A percentile compares a stretch with the other conserved stretches of the same genome.
These are phyloP conservation scores for Melinaea menophilus DNA, from an alignment of 2,888 invertebrate species.

Conservation along the genomic window DNA sequence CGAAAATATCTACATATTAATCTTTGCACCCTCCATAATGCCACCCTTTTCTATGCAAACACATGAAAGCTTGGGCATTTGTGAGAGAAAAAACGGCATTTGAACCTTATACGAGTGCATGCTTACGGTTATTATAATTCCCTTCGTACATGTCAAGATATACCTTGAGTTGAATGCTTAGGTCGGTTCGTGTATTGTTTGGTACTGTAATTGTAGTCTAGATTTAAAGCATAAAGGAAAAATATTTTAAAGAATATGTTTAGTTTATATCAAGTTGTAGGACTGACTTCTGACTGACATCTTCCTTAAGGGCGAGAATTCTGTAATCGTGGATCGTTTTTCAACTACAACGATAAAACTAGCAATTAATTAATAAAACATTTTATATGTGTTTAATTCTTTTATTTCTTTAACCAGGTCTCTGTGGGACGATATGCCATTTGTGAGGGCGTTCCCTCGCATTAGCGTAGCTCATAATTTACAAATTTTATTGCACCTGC, in stretches of 20 bases:
- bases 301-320: no score
- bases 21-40: slow-evolving; percentile 27
- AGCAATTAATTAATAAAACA: neutral
- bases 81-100: slow-evolving; percentile 36
- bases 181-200: slow-evolving; percentile 5
- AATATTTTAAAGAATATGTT: no score
- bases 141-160: slow-evolving; percentile 16
- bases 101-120: slow-evolving; percentile 28
- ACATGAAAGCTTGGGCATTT: slow-evolving; percentile 42
- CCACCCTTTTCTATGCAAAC: slow-evolving; percentile 48
- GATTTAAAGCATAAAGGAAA: neutral
- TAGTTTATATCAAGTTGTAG: no score
- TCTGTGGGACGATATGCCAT: slow-evolving; percentile 18
- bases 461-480: slow-evolving; percentile 19
- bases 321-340: no score
- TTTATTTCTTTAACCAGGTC: slow-evolving; percentile 9
- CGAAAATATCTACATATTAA: slow-evolving; percentile 12
- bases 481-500: slow-evolving; percentile 18
- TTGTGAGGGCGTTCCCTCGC: slow-evolving; percentile 17
- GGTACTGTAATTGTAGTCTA: neutral
- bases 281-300: no score
- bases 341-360: neutral
- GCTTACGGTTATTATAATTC: slow-evolving; percentile 30
- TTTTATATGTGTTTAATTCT: neutral
- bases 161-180: slow-evolving; percentile 1